phyloP scores from a whole-genome alignment of 2,113 vertebrate species.

The Lycocorax pyrrhopterus region DNA sequence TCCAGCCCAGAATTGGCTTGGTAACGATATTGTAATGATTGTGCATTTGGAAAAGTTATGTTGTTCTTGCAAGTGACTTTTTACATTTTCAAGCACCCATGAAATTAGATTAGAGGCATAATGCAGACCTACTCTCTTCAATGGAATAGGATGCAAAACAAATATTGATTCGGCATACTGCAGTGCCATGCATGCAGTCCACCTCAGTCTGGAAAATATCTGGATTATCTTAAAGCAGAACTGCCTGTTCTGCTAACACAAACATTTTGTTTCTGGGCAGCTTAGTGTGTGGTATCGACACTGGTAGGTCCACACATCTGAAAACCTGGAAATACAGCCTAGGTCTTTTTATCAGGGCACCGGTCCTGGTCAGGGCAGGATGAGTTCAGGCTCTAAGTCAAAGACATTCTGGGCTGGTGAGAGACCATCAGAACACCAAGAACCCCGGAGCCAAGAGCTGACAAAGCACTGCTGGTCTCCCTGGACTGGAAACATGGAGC shows the following conservation, averaged over 20 bases:
- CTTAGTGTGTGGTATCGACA: too few relatives aligned
- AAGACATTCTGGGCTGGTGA: not conserved
- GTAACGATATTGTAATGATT: not conserved
- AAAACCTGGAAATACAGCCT: not conserved
- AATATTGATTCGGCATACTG: not conserved
- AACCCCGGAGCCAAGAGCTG: not conserved
- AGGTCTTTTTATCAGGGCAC: not conserved
- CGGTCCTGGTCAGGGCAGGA: not conserved
- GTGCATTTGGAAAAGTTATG: not conserved
- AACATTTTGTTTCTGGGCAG: not conserved
- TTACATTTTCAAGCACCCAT: not conserved
- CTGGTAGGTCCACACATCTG: too few relatives aligned
- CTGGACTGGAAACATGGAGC: not conserved
- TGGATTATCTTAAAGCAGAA: not conserved
- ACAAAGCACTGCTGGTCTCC: rapidly evolving
- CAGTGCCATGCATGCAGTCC: rapidly evolving
- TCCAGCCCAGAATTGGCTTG: not conserved
- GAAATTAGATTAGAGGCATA: not conserved
- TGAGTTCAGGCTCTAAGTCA: not conserved
- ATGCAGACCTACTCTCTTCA: not conserved
- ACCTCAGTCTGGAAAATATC: not conserved
- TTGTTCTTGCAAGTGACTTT: not conserved
- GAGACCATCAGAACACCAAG: not conserved
- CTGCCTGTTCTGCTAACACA: not conserved
- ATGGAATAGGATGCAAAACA: not conserved